Percentiles rank a stretch among this genome's conserved stretches.
These are phyloP conservation scores for Ferdinandea cuprea DNA, from an alignment of 2,888 invertebrate species.

Conservation along the genomic window DNA sequence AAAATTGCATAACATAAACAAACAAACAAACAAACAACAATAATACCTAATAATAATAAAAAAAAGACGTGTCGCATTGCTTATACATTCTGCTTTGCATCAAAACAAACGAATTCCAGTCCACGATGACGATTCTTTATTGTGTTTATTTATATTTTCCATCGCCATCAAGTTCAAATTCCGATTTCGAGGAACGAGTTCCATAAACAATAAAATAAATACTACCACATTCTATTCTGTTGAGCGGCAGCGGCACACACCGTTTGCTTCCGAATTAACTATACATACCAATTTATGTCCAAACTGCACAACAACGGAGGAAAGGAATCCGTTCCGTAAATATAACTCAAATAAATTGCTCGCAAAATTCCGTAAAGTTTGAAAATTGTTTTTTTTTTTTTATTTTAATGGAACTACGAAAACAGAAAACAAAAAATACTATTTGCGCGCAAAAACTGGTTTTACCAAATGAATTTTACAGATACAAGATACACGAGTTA, in stretches of 20 bases:
- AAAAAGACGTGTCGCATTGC: background rate
- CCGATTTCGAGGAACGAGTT: conserved; percentile 50
- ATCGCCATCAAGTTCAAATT: conserved; percentile 67
- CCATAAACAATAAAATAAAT: conserved; percentile 15
- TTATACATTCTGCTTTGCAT: background rate
- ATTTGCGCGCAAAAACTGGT: conserved; percentile 59
- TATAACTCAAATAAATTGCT: conserved; percentile 16
- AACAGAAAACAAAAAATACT: conserved; percentile 13
- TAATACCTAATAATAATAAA: conserved; percentile 1
- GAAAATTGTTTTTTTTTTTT: conserved; percentile 12
- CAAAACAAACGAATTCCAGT: conserved; percentile 36
- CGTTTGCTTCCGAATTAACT: conserved; percentile 43
- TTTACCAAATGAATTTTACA: conserved; percentile 14
- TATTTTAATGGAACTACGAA: too few relatives aligned
- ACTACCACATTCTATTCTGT: conserved; percentile 55
- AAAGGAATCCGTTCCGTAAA: too few relatives aligned
- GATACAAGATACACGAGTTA: conserved; percentile 36
- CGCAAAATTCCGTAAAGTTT: conserved; percentile 4
- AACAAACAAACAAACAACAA: too few relatives aligned
- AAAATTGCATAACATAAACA: too few relatives aligned
- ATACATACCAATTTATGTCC: background rate
- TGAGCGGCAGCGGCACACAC: conserved; percentile 40
- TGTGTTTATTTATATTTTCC: too few relatives aligned
- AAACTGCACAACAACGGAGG: too few relatives aligned
- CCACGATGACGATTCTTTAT: conserved; percentile 15